A percentile compares a stretch with the other conserved stretches of the same genome.
Evolutionary conservation across 2,888 invertebrate species (phyloP).

Genomic region (Emesis castigata): DNA sequence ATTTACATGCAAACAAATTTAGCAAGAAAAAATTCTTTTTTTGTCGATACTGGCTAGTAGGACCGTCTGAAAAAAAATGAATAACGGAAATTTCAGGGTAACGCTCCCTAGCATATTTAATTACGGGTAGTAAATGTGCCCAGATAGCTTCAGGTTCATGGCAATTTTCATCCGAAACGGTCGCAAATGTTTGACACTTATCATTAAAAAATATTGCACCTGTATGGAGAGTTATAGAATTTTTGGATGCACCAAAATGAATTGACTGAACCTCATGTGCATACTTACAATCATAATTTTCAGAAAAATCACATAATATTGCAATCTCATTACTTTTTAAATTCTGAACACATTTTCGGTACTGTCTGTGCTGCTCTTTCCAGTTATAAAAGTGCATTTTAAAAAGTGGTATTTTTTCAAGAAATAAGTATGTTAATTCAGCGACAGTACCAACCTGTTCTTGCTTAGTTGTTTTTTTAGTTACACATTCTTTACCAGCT

Average conservation of each 20-base stretch:
- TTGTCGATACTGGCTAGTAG: constrained; percentile 34
- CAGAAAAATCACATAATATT: neutral
- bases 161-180: neutral
- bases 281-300: neutral
- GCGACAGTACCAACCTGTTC: neutral
- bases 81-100: constrained; percentile 21
- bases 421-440: neutral
- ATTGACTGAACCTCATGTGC: neutral
- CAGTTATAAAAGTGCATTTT: neutral
- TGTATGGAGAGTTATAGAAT: neutral
- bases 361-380: neutral
- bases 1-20: neutral
- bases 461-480: neutral
- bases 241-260: neutral
- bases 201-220: neutral
- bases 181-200: neutral
- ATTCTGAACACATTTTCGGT: neutral
- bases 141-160: too few relatives aligned
- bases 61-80: constrained; percentile 38
- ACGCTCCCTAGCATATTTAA: constrained; percentile 10
- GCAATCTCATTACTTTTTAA: neutral
- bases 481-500: neutral
- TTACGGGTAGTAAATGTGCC: neutral
- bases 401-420: neutral
- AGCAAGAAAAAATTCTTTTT: constrained; percentile 13